A percentile compares a stretch with the other conserved stretches of the same genome.
Evolutionary conservation across 2,888 invertebrate species (phyloP).

Genomic region (Andrena trimmerana): DNA sequence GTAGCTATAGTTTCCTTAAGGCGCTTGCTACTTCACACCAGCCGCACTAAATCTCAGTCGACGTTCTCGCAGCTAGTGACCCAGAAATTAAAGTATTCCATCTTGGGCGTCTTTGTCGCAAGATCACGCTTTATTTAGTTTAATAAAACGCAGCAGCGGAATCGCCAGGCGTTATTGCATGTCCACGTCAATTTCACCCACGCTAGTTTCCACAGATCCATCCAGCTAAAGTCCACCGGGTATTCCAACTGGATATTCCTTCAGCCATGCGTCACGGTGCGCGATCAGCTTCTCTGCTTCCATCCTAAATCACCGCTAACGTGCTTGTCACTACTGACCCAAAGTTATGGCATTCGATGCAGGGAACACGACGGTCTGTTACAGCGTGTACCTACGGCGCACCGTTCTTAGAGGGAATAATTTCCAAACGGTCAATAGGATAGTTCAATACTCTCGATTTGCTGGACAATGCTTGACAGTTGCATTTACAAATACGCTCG

Average conservation of each 20-base stretch:
- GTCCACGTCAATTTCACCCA: constrained; percentile 12
- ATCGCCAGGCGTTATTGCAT: background rate
- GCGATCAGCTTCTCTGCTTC: constrained; percentile 43
- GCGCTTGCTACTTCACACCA: constrained; percentile 1
- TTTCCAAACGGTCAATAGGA: background rate
- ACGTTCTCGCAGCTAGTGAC: constrained; percentile 43
- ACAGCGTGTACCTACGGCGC: constrained; percentile 2
- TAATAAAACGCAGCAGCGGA: constrained; percentile 17
- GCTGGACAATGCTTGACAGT: too few relatives aligned
- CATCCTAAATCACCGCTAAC: constrained; percentile 69
- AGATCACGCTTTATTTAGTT: constrained; percentile 27
- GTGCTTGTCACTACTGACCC: constrained; percentile 56
- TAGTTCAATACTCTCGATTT: background rate
- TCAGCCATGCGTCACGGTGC: constrained; percentile 48
- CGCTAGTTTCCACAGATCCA: background rate
- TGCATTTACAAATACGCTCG: too few relatives aligned
- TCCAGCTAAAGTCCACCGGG: constrained; percentile 18
- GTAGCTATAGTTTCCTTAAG: too few relatives aligned
- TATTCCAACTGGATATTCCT: constrained; percentile 42
- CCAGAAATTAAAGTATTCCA: constrained; percentile 62
- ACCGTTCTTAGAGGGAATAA: background rate
- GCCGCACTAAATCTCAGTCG: constrained; percentile 51
- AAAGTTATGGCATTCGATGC: constrained; percentile 64
- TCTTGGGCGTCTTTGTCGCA: background rate
- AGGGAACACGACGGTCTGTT: constrained; percentile 35